A percentile compares a stretch with the other conserved stretches of the same genome.
Conservation (phyloP, 2,113 vertebrate genomes). For the Myotis davidii region DNA sequence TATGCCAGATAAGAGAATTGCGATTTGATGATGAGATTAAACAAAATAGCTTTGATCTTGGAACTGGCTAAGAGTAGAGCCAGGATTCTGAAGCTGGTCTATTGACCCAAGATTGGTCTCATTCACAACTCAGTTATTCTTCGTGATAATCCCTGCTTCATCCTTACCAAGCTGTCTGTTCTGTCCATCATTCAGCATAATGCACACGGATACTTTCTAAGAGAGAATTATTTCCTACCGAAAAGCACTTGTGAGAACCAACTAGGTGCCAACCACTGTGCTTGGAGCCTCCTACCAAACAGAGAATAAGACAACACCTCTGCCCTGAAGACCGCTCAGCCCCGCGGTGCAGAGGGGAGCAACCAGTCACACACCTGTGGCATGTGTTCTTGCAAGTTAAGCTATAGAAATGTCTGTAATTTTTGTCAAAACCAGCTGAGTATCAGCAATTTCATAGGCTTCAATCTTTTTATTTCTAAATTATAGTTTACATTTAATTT, state of each 20-base stretch:
- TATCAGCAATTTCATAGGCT: neutral
- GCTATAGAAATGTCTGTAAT: neutral
- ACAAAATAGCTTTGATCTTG: neutral
- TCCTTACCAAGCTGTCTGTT: neutral
- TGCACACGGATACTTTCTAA: accelerated
- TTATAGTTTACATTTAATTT: neutral
- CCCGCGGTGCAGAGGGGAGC: accelerated
- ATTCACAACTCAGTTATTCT: neutral
- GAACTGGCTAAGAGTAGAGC: neutral
- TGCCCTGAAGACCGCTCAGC: neutral
- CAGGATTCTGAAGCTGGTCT: neutral
- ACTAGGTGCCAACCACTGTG: neutral
- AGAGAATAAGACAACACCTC: neutral
- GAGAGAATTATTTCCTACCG: neutral
- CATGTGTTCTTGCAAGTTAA: neutral
- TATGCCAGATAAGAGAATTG: neutral
- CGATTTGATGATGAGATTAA: neutral
- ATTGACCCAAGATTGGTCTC: neutral
- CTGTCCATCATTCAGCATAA: neutral
- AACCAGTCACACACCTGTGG: neutral
- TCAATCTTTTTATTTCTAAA: neutral
- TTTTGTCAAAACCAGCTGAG: neutral
- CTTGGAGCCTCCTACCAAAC: neutral
- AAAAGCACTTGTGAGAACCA: neutral
- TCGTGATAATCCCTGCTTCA: neutral